These are phyloP conservation scores for Cephonodes hylas DNA, from an alignment of 2,888 invertebrate species.

Conservation along the genomic window DNA sequence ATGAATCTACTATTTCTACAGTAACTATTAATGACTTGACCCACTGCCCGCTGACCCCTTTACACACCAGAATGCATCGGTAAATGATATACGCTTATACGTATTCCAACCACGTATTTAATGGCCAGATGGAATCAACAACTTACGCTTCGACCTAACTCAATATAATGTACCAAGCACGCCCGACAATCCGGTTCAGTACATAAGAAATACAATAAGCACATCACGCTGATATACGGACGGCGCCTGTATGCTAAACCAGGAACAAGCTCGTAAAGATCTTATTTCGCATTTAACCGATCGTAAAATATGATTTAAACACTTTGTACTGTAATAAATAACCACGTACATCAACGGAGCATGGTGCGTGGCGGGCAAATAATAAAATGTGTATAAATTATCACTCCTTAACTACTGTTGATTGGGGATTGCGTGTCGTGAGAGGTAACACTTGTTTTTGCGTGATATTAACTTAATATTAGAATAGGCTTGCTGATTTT, in stretches of 20 bases:
- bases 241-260: constrained; percentile 52
- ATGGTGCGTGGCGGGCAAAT: constrained; percentile 36
- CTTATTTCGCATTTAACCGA: constrained; percentile 56
- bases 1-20: not conserved
- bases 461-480: not conserved
- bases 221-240: constrained; percentile 43
- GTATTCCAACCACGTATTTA: no score
- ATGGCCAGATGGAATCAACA: no score
- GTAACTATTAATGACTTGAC: not conserved
- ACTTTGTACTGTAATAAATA: constrained; percentile 49
- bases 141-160: not conserved
- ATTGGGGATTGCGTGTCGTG: not conserved
- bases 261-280: constrained; percentile 57
- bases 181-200: not conserved
- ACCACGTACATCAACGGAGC: constrained; percentile 39
- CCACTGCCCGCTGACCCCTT: not conserved
- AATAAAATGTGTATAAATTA: constrained; percentile 22
- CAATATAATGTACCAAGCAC: not conserved
- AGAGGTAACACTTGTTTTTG: constrained; percentile 6
- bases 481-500: not conserved
- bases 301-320: constrained; percentile 59
- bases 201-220: constrained; percentile 1
- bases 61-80: not conserved
- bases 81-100: no score
- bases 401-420: not conserved